Conservation (phyloP, 2,113 vertebrate genomes). For the Scolopax mira region DNA sequence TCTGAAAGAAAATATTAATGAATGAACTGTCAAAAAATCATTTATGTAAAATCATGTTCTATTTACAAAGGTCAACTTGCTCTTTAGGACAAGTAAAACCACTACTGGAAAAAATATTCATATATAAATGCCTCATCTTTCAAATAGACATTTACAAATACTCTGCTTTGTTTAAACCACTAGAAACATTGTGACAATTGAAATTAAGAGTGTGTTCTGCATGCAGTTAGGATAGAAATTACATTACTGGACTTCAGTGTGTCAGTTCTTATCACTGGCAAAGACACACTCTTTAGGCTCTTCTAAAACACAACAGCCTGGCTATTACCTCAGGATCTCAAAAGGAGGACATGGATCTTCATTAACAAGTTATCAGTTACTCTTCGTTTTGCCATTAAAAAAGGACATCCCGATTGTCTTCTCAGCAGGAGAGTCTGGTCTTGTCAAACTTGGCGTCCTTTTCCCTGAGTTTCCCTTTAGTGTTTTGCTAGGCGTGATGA, state of each 20-base stretch:
- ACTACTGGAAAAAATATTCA: constrained; percentile 27
- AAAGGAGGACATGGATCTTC: constrained; percentile 17
- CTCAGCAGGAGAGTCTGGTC: neutral
- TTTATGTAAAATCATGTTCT: constrained; percentile 40
- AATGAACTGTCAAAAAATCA: neutral
- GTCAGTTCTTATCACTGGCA: neutral
- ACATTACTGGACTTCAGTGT: neutral
- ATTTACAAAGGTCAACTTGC: constrained; percentile 35
- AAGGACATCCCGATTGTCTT: constrained; percentile 3
- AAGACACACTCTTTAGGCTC: neutral
- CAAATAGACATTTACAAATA: constrained; percentile 45
- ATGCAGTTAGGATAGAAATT: constrained; percentile 34
- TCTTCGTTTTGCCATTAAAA: constrained; percentile 18
- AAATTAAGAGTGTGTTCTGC: constrained; percentile 30
- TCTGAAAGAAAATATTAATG: constrained; percentile 11
- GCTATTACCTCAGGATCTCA: constrained; percentile 50
- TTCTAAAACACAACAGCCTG: neutral
- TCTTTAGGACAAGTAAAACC: constrained; percentile 8
- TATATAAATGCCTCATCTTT: constrained; percentile 1
- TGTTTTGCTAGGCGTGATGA: constrained; percentile 39
- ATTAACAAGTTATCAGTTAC: neutral
- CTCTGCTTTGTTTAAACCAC: constrained; percentile 22
- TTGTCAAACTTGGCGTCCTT: neutral
- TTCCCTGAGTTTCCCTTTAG: constrained; percentile 45
- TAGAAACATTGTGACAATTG: constrained; percentile 30